Evolutionary conservation across 2,888 invertebrate genomes (phyloP).

Genomic region (Troglohyphantes excavatus): DNA sequence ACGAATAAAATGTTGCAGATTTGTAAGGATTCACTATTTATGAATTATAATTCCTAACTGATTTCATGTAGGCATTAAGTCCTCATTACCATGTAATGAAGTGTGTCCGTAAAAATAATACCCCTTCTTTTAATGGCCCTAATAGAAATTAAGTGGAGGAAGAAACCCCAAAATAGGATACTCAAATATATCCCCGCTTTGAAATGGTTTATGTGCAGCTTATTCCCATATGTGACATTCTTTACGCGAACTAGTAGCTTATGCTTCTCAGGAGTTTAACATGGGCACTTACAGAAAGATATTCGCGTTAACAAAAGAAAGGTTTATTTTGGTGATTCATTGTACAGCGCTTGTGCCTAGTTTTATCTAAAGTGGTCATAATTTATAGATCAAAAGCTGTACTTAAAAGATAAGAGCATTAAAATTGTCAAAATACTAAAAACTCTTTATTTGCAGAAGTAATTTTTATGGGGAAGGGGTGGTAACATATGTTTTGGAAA

Average conservation of each 20-base stretch:
- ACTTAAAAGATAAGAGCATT: no score
- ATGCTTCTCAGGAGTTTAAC: not conserved
- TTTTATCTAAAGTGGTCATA: not conserved
- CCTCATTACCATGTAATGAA: not conserved
- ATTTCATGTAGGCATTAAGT: not conserved
- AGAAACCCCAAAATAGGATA: constrained; percentile 2
- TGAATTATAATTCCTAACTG: no score
- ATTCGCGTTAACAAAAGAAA: not conserved
- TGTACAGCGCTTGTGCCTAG: not conserved
- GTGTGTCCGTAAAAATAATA: not conserved
- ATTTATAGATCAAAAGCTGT: not conserved
- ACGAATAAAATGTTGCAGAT: no score
- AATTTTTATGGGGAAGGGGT: no score
- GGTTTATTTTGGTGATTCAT: not conserved
- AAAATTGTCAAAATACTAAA: no score
- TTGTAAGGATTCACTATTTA: no score
- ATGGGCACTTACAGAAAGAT: not conserved
- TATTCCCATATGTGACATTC: not conserved
- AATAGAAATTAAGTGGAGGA: not conserved
- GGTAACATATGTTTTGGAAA: no score
- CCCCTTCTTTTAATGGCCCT: not conserved
- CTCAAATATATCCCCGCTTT: not conserved
- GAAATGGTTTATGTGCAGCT: not conserved
- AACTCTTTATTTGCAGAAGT: no score
- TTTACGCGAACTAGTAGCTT: not conserved